A percentile compares a stretch with the other conserved stretches of the same genome.
Evolutionary conservation across 2,797 vertebrate genomes (phyloP).

Genomic region (Sylvia borin): DNA sequence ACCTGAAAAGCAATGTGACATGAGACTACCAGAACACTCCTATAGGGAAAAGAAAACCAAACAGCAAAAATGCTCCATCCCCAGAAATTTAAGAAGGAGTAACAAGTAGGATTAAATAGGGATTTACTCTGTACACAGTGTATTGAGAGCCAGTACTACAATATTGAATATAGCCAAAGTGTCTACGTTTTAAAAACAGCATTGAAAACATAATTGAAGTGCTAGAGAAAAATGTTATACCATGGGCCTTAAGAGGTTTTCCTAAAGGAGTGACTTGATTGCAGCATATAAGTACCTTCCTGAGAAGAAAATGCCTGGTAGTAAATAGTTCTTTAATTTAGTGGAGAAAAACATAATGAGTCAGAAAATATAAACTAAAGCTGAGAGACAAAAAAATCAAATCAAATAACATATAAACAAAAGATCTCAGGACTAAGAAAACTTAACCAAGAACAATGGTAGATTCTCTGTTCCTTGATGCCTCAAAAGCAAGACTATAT

Average conservation of each 20-base stretch:
- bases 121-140: conserved; percentile 18
- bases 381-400: not conserved
- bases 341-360: not conserved
- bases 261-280: not conserved
- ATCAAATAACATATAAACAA: not conserved
- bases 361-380: not conserved
- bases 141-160: not conserved
- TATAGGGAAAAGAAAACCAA: not conserved
- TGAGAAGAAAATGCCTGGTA: not conserved
- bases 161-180: not conserved
- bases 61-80: not conserved
- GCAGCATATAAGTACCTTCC: not conserved
- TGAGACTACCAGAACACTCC: not conserved
- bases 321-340: not conserved
- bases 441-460: not conserved
- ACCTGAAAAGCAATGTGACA: not conserved
- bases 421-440: not conserved
- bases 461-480: not conserved
- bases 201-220: conserved; percentile 4
- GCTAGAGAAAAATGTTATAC: not conserved
- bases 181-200: not conserved
- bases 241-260: not conserved
- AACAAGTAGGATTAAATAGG: conserved; percentile 12
- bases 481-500: not conserved
- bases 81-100: not conserved